Base-by-base conservation (phyloP, 2,888 invertebrate species). In the Athetis lepigone region DNA sequence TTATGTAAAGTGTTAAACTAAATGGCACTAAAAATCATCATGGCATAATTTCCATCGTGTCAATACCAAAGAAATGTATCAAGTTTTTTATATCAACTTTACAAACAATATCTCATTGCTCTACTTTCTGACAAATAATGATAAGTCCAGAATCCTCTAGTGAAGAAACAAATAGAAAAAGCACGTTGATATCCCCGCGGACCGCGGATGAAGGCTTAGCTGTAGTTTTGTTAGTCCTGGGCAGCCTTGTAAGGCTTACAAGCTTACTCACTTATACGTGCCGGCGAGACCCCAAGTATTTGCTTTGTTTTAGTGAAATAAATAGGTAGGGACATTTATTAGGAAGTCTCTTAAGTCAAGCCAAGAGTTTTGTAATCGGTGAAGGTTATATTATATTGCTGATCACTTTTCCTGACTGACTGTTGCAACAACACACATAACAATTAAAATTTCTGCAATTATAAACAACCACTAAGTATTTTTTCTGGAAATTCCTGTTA, bases 231-330 rank as follows among this genome's bases (percentile, higher is more conserved):
- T 69, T 55, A 74, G 70, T 70, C 61, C 23, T 27, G 18, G 37
- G 61, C 40, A 23, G 54, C 50, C 54, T 50, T 50, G 70, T 47
- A 6, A 33, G 37, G 27, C 19, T 71, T 69, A 75, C 70, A 54
- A 46, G 75, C 57, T 69, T 58, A 69, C 33, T 69, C 75, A 69
- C 61, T 75, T 62, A 74, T 57, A 42, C 40, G 23, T 37, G 23
- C 42, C 16, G 8, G 29, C 45, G 57, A 50, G 51, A n/a, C 16
- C n/a, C 37, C 18, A 19, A 36, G 55, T 52, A 40, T 45, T 55
- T 8, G 25, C 55, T 39, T 40, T 67, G 13, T 23, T 69, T 37
- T 18, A 39, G 8, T 5, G 9, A 25, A 23, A 11, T 29, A 4
- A 4, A 1, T 23, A 16, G 2, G 6, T 29, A 16, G 9, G 21